Conservation (phyloP, 1,140 invertebrate genomes). For the Globodera ellingtonae region DNA sequence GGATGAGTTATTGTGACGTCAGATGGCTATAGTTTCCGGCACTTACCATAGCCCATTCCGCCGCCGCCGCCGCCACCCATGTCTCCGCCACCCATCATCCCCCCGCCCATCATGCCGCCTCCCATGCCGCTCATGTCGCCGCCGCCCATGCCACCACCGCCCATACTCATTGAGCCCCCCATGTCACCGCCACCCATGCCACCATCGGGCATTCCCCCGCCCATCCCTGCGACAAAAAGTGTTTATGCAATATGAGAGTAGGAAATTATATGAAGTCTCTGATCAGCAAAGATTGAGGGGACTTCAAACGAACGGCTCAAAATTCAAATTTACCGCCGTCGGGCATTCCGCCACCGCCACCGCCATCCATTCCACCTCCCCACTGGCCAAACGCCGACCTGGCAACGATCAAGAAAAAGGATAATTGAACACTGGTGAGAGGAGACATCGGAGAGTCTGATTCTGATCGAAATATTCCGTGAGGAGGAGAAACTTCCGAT, state of each 20-base stretch:
- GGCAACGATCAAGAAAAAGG: neutral
- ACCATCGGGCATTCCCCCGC: slow-evolving; percentile 17
- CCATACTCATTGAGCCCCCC: slow-evolving; percentile 19
- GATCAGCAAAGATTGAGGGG: too few species aligned
- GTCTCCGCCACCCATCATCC: slow-evolving; percentile 22
- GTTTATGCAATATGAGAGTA: neutral
- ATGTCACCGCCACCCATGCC: slow-evolving; percentile 17
- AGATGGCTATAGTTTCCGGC: neutral
- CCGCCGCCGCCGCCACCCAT: slow-evolving; percentile 24
- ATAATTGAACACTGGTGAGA: neutral
- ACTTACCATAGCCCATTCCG: neutral
- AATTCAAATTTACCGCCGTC: neutral
- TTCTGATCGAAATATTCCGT: neutral
- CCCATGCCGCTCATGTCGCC: neutral
- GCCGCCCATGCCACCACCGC: slow-evolving; percentile 7
- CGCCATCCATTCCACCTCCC: neutral
- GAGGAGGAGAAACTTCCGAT: neutral
- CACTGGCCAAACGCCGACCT: neutral
- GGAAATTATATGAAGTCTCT: too few species aligned
- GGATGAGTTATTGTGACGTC: too few species aligned
- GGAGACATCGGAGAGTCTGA: neutral
- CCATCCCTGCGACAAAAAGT: neutral
- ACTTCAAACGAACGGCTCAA: too few species aligned
- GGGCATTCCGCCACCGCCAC: neutral
- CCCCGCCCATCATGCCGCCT: slow-evolving; percentile 18